A percentile compares a stretch with the other conserved stretches of the same genome.
These are phyloP conservation scores for Empidonax alnorum DNA, from an alignment of 2,113 vertebrate species.

Conservation along the genomic window DNA sequence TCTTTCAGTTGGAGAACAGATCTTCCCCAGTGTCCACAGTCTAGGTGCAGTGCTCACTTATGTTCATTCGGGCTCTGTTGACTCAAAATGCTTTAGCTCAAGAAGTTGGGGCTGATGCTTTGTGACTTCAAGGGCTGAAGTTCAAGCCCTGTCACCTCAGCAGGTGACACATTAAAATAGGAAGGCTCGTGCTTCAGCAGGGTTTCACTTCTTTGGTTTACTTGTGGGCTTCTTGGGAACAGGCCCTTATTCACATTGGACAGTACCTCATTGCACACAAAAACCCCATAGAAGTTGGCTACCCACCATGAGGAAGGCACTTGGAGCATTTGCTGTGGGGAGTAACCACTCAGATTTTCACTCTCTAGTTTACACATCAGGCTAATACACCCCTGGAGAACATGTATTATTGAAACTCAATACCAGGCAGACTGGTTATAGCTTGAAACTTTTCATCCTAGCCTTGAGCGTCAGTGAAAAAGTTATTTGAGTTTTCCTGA, in stretches of 20 bases:
- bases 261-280: background rate
- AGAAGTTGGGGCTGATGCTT: background rate
- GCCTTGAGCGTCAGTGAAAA: slow-evolving; percentile 34
- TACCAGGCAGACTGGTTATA: slow-evolving; percentile 21
- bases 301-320: background rate
- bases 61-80: background rate
- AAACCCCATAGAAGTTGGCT: background rate
- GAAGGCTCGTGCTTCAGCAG: background rate
- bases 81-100: background rate
- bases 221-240: background rate
- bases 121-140: background rate
- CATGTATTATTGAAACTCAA: slow-evolving; percentile 56
- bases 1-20: background rate
- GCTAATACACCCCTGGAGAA: slow-evolving; percentile 17
- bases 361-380: slow-evolving; percentile 25
- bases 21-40: background rate
- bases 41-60: background rate
- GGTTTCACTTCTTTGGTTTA: background rate
- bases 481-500: slow-evolving; percentile 44
- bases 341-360: slow-evolving; percentile 32
- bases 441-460: slow-evolving; percentile 36
- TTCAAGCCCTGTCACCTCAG: background rate
- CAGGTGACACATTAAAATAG: background rate
- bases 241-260: background rate
- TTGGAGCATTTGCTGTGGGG: background rate